Evolutionary conservation across 1,140 invertebrate genomes (phyloP).

Genomic region (Drosophila littoralis): DNA sequence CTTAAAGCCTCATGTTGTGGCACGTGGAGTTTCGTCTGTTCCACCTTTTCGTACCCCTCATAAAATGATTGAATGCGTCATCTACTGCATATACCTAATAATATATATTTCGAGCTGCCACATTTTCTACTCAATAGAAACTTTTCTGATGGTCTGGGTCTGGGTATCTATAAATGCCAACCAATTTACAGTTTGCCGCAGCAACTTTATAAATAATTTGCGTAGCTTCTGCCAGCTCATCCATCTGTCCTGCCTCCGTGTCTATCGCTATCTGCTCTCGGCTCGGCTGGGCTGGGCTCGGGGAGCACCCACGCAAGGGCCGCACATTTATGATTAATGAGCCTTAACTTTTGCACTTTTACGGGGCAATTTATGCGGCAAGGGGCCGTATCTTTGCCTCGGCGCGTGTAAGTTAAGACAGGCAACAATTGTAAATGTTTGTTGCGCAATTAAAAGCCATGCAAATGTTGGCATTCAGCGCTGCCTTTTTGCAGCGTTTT

Average conservation of each 20-base stretch:
- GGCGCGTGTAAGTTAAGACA: conserved; percentile 70
- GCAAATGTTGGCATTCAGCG: conserved; percentile 55
- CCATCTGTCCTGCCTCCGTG: conserved; percentile 35
- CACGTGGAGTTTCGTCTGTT: not conserved
- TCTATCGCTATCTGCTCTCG: conserved; percentile 1
- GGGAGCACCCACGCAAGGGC: conserved; percentile 37
- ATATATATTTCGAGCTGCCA: conserved; percentile 13
- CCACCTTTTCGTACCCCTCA: not conserved
- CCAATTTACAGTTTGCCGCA: conserved; percentile 72
- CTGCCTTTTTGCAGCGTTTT: conserved; percentile 39
- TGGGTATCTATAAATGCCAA: conserved; percentile 60
- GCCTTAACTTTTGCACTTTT: conserved; percentile 81
- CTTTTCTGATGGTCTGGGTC: conserved; percentile 18
- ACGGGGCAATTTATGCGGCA: conserved; percentile 60
- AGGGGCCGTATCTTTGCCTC: conserved; percentile 49
- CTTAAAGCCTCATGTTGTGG: not conserved
- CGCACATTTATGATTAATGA: conserved; percentile 80
- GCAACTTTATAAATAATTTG: conserved; percentile 66
- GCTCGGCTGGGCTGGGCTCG: not conserved
- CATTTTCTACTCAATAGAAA: conserved; percentile 17
- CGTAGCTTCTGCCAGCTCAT: conserved; percentile 51
- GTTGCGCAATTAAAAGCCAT: conserved; percentile 76
- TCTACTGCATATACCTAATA: not conserved
- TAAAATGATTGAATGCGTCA: conserved; percentile 30
- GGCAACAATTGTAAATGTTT: conserved; percentile 81